Conservation (phyloP, 2,888 invertebrate genomes). For the Nemurella pictetii region DNA sequence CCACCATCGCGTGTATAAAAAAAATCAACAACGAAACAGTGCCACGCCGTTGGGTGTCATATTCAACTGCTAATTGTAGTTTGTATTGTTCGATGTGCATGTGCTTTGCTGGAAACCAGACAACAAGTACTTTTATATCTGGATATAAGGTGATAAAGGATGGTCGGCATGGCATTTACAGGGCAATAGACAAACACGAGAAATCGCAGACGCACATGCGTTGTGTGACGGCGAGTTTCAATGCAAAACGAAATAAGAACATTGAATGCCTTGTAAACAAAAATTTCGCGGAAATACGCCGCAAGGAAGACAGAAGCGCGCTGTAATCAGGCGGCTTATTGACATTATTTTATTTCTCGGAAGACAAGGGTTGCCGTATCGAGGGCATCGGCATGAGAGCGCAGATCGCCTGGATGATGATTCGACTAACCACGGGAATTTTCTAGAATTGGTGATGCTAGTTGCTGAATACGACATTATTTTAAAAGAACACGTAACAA, state of each 20-base stretch:
- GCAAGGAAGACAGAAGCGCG: not conserved
- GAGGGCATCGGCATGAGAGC: not conserved
- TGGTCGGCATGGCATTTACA: not conserved
- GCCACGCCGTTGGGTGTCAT: not conserved
- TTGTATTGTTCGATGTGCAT: not conserved
- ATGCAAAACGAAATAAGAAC: not conserved
- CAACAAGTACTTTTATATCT: not conserved
- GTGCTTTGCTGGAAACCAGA: not conserved
- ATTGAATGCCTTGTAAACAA: not conserved
- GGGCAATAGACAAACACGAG: not conserved
- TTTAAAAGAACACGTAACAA: not conserved
- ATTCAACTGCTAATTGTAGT: not conserved
- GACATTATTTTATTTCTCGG: not conserved
- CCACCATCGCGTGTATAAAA: not conserved
- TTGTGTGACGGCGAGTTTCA: not conserved
- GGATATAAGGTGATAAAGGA: not conserved
- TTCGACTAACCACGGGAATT: constrained; percentile 13
- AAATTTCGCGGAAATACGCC: not conserved
- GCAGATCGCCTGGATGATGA: not conserved
- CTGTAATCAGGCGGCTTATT: not conserved
- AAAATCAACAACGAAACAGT: not conserved
- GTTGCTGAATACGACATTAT: not conserved
- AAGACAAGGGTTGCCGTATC: constrained; percentile 3
- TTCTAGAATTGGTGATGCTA: not conserved
- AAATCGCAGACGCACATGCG: not conserved